Conservation (phyloP, 2,113 vertebrate genomes). For the Columba janthina region DNA sequence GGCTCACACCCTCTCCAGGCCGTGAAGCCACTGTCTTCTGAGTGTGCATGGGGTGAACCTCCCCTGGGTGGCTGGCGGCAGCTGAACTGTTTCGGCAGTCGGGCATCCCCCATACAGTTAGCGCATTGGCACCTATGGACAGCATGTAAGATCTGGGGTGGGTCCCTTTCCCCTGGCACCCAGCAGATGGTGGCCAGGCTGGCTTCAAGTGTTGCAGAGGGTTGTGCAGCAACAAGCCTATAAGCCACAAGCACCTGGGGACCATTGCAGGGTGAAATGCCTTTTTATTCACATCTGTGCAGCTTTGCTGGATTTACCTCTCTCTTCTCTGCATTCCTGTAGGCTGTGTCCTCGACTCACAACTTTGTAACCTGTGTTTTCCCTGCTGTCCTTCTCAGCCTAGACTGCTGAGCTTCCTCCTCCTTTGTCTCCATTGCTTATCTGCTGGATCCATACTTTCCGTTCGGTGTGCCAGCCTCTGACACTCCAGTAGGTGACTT, state of each 20-base stretch:
- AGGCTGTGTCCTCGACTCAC: background rate
- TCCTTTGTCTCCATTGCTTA: background rate
- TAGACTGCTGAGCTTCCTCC: background rate
- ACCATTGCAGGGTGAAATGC: accelerated
- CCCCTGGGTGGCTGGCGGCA: background rate
- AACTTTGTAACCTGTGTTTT: background rate
- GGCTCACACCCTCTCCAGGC: accelerated
- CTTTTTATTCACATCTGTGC: background rate
- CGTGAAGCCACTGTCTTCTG: accelerated
- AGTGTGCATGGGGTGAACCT: background rate
- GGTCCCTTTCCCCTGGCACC: background rate
- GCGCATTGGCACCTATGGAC: background rate
- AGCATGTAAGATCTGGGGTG: accelerated
- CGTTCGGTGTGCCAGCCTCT: background rate
- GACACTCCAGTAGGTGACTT: background rate
- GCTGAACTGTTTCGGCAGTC: background rate
- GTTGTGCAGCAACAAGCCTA: accelerated
- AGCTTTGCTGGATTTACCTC: background rate
- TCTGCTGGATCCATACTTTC: background rate
- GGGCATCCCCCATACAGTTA: accelerated
- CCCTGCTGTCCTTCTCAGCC: background rate
- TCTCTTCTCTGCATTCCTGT: background rate
- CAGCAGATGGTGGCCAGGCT: background rate
- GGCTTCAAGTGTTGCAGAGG: background rate
- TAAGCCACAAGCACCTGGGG: background rate